phyloP scores from a whole-genome alignment of 2,113 vertebrate species.

The Crotalus tigris region DNA sequence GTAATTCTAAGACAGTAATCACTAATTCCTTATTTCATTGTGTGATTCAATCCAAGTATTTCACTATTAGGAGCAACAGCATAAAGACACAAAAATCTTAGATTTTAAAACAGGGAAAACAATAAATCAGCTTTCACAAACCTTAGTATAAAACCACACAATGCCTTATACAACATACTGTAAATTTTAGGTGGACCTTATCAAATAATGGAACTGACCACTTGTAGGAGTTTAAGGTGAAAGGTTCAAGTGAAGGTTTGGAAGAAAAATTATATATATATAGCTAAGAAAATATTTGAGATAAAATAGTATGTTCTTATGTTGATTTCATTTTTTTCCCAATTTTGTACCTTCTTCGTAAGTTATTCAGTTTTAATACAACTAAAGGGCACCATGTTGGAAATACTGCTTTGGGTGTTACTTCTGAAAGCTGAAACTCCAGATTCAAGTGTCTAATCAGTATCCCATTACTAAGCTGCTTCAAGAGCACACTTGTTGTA shows the following conservation, averaged over 20 bases:
- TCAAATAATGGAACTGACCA: neutral
- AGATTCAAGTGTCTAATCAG: neutral
- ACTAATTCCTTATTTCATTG: neutral
- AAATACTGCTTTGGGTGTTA: neutral
- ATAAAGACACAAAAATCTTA: neutral
- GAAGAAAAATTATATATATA: neutral
- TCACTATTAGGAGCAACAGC: neutral
- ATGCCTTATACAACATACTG: neutral
- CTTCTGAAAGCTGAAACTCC: neutral
- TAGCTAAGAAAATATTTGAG: neutral
- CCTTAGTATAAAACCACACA: neutral
- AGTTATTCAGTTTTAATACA: neutral
- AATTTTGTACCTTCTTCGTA: neutral
- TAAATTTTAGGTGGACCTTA: neutral
- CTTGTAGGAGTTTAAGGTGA: neutral
- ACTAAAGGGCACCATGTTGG: neutral
- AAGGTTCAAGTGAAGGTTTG: neutral
- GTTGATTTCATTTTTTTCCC: neutral
- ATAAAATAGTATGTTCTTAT: neutral
- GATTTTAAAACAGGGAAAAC: neutral
- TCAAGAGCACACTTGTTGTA: neutral
- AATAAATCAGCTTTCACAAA: neutral
- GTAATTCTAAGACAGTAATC: neutral
- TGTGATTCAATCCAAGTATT: neutral
- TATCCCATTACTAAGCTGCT: neutral